Conservation (phyloP, 2,113 vertebrate species). For the Crypturellus undulatus region DNA sequence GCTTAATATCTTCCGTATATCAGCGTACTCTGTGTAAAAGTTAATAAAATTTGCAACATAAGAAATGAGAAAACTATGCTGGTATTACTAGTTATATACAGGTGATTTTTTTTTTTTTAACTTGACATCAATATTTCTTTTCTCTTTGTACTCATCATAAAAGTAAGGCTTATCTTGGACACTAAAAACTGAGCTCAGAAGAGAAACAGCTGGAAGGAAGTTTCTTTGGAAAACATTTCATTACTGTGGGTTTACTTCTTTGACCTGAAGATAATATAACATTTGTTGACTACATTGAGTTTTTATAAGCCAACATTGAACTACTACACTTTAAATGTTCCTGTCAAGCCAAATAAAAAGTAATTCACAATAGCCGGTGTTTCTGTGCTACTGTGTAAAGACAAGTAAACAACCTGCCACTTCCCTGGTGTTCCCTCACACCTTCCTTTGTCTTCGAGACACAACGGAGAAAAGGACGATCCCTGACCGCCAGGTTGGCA, state of each 20-base stretch:
- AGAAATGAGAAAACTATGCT: slow-evolving; percentile 20
- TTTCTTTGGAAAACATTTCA: slow-evolving; percentile 54
- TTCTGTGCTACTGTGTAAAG: slow-evolving; percentile 44
- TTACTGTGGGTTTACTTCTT: slow-evolving; percentile 61
- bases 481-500: not conserved
- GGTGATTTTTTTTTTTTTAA: slow-evolving; percentile 7
- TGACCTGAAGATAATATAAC: slow-evolving; percentile 64
- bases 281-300: slow-evolving; percentile 44
- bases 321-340: slow-evolving; percentile 27
- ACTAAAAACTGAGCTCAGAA: slow-evolving; percentile 53
- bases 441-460: not conserved
- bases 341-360: slow-evolving; percentile 60
- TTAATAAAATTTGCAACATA: slow-evolving; percentile 24
- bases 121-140: slow-evolving; percentile 25
- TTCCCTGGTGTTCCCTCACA: slow-evolving; percentile 10
- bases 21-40: not conserved
- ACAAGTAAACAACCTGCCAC: slow-evolving; percentile 25
- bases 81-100: slow-evolving; percentile 14
- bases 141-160: slow-evolving; percentile 51
- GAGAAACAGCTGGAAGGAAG: slow-evolving; percentile 69
- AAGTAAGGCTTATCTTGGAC: slow-evolving; percentile 67
- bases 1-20: not conserved
- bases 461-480: not conserved
- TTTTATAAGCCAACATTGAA: slow-evolving; percentile 53
- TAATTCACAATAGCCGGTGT: slow-evolving; percentile 40